Percentiles rank a stretch among this genome's conserved stretches.
phyloP scores from a whole-genome alignment of 2,888 invertebrate species.

The Nomada ruficornis region DNA sequence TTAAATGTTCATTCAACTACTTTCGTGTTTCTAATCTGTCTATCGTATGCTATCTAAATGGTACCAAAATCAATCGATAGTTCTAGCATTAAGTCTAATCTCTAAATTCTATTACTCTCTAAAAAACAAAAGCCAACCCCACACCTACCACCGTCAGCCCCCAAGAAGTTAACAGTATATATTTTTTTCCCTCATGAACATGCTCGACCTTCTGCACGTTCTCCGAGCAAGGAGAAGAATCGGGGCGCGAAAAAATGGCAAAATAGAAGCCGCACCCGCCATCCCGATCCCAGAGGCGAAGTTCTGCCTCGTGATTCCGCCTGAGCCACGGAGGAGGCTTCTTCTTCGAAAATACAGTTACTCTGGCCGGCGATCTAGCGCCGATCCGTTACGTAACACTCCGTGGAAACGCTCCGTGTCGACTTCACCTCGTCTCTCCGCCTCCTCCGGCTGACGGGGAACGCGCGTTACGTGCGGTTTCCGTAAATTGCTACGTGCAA shows the following conservation, averaged over 20 bases:
- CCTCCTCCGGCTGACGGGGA: conserved; percentile 50
- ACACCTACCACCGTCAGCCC: no score
- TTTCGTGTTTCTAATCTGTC: neutral
- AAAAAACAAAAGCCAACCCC: no score
- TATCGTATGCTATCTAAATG: no score
- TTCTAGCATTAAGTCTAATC: no score
- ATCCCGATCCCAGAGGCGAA: conserved; percentile 45
- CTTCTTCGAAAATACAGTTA: conserved; percentile 74
- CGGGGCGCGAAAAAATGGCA: neutral
- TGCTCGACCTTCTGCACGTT: no score
- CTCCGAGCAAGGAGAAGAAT: neutral
- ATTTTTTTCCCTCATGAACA: no score
- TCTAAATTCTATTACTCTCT: no score
- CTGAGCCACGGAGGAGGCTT: conserved; percentile 50
- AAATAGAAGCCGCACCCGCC: conserved; percentile 23
- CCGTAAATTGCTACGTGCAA: conserved; percentile 79
- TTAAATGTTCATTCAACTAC: no score
- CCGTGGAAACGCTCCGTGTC: conserved; percentile 72
- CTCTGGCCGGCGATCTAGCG: conserved; percentile 69
- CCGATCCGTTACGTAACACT: conserved; percentile 77
- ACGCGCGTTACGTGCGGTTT: conserved; percentile 80
- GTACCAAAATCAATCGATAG: no score
- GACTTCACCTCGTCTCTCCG: conserved; percentile 36
- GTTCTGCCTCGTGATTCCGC: conserved; percentile 64
- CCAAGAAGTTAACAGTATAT: no score